A percentile compares a stretch with the other conserved stretches of the same genome.
phyloP scores from a whole-genome alignment of 2,797 vertebrate genomes.

The Sebastes taczanowskii region DNA sequence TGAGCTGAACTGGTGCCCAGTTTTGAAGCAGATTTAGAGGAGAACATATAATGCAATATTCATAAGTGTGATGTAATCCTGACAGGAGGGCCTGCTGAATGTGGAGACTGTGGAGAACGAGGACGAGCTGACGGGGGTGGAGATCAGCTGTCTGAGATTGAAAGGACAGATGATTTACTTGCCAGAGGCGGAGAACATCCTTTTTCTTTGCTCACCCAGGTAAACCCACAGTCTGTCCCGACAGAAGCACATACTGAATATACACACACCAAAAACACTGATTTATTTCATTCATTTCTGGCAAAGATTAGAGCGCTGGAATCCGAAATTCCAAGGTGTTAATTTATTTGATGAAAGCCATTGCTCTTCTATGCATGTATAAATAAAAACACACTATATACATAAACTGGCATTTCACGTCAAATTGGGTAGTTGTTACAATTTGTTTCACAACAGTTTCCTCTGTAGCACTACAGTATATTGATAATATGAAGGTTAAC shows the following conservation, averaged over 20 bases:
- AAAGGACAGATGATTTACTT: conserved; percentile 99
- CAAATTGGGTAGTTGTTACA: not conserved
- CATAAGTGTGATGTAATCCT: conserved; percentile 64
- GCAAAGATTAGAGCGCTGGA: not conserved
- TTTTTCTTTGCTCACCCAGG: conserved; percentile 99
- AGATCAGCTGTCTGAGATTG: conserved; percentile 96
- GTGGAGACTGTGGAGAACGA: conserved; percentile 96
- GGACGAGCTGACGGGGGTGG: conserved; percentile 95
- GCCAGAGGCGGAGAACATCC: conserved; percentile 97
- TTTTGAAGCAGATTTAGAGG: conserved; percentile 45
- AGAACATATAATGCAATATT: conserved; percentile 63
- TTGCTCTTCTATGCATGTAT: not conserved
- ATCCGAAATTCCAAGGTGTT: not conserved
- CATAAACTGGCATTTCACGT: not conserved
- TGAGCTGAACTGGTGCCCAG: conserved; percentile 7
- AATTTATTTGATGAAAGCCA: not conserved
- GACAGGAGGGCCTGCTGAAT: conserved; percentile 95
- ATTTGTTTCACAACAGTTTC: not conserved
- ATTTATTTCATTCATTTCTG: not conserved
- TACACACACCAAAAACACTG: not conserved
- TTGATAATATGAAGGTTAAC: not conserved
- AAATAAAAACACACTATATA: not conserved
- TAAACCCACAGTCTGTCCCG: conserved; percentile 65
- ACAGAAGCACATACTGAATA: conserved; percentile 6
- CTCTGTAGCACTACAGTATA: not conserved